These are phyloP conservation scores for Apodemus speciosus DNA, from an alignment of 2,113 vertebrate species.

Conservation along the genomic window DNA sequence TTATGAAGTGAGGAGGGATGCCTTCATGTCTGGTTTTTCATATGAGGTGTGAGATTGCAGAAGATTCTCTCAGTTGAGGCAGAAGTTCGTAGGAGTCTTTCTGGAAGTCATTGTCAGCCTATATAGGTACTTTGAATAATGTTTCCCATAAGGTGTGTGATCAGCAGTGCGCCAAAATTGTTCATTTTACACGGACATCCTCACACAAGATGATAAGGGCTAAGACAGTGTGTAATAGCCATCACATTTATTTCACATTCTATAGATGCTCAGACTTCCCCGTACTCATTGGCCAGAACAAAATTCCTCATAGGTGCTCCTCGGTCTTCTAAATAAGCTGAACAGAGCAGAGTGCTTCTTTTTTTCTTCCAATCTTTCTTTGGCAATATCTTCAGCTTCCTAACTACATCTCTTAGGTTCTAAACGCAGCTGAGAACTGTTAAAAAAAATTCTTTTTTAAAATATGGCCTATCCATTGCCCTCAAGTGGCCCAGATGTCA, in stretches of 20 bases:
- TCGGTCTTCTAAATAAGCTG: constrained; percentile 75
- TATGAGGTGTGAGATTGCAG: background rate
- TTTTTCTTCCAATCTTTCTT: constrained; percentile 80
- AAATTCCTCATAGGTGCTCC: constrained; percentile 68
- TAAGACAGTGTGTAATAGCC: background rate
- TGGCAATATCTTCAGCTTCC: constrained; percentile 80
- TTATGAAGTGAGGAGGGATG: background rate
- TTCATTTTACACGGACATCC: background rate
- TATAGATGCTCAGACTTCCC: constrained; percentile 33
- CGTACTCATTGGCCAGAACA: constrained; percentile 52
- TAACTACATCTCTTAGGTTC: constrained; percentile 79
- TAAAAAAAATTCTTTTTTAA: constrained; percentile 77
- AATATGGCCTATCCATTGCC: constrained; percentile 64
- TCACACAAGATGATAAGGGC: background rate
- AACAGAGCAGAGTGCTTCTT: constrained; percentile 66
- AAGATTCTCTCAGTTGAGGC: constrained; percentile 3
- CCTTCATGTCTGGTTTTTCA: background rate
- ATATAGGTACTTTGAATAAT: background rate
- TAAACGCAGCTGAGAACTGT: constrained; percentile 73
- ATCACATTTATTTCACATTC: constrained; percentile 16
- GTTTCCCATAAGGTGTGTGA: constrained; percentile 25
- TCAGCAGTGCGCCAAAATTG: constrained; percentile 39
- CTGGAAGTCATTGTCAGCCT: constrained; percentile 20
- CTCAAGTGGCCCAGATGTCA: constrained; percentile 54
- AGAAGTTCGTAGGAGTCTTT: background rate